Conservation (phyloP, 1,140 invertebrate species). For the Caenorhabditis inopinata region DNA sequence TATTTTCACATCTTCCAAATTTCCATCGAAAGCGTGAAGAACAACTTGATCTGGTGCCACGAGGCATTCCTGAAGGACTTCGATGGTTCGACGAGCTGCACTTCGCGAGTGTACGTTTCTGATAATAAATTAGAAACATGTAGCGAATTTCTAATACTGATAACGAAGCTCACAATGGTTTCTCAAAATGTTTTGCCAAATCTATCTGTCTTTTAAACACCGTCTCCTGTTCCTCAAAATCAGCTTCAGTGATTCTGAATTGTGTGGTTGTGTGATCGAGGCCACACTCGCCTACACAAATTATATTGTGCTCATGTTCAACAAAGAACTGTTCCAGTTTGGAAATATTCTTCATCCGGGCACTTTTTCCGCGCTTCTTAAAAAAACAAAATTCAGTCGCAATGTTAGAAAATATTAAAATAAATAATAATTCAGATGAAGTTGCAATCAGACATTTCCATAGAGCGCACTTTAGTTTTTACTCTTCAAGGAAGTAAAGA, state of each 20-base stretch:
- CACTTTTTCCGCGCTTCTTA: slow-evolving; percentile 30
- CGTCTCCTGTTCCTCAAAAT: slow-evolving; percentile 5
- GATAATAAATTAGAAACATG: background rate
- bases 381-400: background rate
- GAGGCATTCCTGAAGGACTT: background rate
- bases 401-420: background rate
- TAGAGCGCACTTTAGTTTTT: no score
- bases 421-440: no score
- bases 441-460: no score
- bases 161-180: slow-evolving; percentile 4
- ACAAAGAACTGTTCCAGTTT: background rate
- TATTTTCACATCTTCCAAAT: background rate
- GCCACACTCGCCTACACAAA: slow-evolving; percentile 35
- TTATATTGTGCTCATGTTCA: background rate
- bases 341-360: background rate
- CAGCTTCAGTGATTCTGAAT: slow-evolving; percentile 14
- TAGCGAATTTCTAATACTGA: no score
- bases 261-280: background rate
- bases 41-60: background rate
- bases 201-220: slow-evolving; percentile 29
- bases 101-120: slow-evolving; percentile 34
- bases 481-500: no score
- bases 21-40: slow-evolving; percentile 22
- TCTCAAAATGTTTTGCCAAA: background rate
- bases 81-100: background rate